Percentiles rank a stretch among this genome's conserved stretches.
Conservation (phyloP, 2,113 vertebrate species). For the Pleuronectes platessa region DNA sequence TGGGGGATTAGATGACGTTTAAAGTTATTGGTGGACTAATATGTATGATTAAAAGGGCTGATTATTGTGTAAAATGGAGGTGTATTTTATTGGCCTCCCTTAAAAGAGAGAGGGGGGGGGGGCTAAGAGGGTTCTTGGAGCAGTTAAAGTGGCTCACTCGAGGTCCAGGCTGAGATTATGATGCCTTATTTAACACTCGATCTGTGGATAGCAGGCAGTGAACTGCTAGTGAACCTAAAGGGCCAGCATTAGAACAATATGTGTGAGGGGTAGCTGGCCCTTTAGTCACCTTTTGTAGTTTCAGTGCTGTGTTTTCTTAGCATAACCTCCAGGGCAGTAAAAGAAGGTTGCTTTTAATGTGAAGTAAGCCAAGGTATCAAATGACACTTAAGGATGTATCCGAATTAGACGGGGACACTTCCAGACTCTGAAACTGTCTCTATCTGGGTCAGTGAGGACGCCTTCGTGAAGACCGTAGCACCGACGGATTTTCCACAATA, state of each 20-base stretch:
- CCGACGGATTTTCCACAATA: not conserved
- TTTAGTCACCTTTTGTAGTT: slow-evolving; percentile 50
- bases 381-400: slow-evolving; percentile 32
- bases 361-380: slow-evolving; percentile 33
- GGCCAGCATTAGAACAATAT: slow-evolving; percentile 62
- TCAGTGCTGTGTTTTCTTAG: slow-evolving; percentile 42
- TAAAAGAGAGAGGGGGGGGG: slow-evolving; percentile 34
- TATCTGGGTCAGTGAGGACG: slow-evolving; percentile 22
- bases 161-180: slow-evolving; percentile 69
- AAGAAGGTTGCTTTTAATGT: slow-evolving; percentile 25
- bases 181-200: slow-evolving; percentile 79
- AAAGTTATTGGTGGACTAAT: slow-evolving; percentile 79
- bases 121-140: slow-evolving; percentile 21
- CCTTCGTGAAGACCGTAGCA: slow-evolving; percentile 8
- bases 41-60: slow-evolving; percentile 76
- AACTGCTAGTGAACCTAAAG: slow-evolving; percentile 77
- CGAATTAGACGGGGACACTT: slow-evolving; percentile 37
- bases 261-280: slow-evolving; percentile 39
- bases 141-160: slow-evolving; percentile 58
- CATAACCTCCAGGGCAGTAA: slow-evolving; percentile 51
- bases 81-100: slow-evolving; percentile 68
- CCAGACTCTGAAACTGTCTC: slow-evolving; percentile 16
- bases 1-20: slow-evolving; percentile 81
- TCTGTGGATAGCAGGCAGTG: slow-evolving; percentile 72
- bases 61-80: slow-evolving; percentile 73